Evolutionary conservation across 2,113 vertebrate genomes (phyloP), one percentile per base, ranked within the genome.

Genomic region (Nycticorax nycticorax): DNA sequence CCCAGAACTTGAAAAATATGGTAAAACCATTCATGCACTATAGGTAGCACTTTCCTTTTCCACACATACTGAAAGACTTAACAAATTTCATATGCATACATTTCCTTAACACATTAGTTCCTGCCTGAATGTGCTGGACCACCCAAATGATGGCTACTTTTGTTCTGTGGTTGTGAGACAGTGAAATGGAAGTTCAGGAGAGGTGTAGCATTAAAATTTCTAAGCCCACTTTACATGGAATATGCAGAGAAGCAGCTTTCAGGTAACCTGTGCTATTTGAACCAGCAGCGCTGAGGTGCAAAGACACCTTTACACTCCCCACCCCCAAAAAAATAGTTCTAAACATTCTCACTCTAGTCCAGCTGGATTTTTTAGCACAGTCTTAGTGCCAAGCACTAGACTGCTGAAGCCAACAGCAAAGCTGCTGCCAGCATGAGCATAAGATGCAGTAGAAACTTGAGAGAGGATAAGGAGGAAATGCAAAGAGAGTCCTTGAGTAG

Each of bases 61-160:
- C 32, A 43, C 23, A 9, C 15, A 45, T 35, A 21, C 0, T 22
- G 21, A 84, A 66, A 76, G 39, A 71, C 21, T 39, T 64, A 68
- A 45, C 6, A 33, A 69, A 64, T 4, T 22, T 26, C 45, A n/a
- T 6, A 50, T 3, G 1, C 1, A 2, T 12, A 5, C 33, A 39
- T 47, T 62, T 45, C 48, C 62, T 26, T 43, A 86, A 76, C 20
- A 24, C 15, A n/a, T n/a, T 20, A 69, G n/a, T 8, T 76, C 9
- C 41, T 69, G 50, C 24, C 39, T 47, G 52, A 71, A 41, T 17
- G 56, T 3, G 5, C 56, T 60, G 17, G 27, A 39, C 18, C 50
- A 28, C 27, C 50, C 4, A 71, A 72, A 52, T 3, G 1, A 66
- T 4, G 7, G 20, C 22, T 67, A 33, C 41, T 52, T 76, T 56